Evolutionary conservation across 1,140 invertebrate genomes (phyloP).

Genomic region (Macrobrachium nipponense): DNA sequence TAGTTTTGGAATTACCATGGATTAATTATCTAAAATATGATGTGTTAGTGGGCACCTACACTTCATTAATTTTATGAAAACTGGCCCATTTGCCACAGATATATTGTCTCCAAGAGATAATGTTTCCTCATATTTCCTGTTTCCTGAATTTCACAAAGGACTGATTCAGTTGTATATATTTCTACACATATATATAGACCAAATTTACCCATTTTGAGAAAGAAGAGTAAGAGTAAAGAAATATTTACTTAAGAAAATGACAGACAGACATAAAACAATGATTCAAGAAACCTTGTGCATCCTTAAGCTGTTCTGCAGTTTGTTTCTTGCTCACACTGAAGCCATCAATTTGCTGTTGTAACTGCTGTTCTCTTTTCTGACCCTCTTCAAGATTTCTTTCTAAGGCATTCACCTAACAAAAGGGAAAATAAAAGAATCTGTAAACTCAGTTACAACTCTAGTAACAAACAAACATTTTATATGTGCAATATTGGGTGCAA

Average conservation of each 20-base stretch:
- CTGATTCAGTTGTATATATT: too few relatives aligned
- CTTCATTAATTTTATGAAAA: too few relatives aligned
- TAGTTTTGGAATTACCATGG: too few relatives aligned
- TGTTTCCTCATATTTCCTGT: too few relatives aligned
- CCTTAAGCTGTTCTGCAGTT: constrained; percentile 21
- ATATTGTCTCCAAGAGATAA: too few relatives aligned
- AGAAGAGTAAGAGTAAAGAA: neutral
- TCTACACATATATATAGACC: too few relatives aligned
- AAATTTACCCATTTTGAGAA: neutral
- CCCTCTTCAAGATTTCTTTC: neutral
- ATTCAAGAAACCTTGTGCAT: constrained; percentile 18
- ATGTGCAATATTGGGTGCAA: neutral
- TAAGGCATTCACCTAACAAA: neutral
- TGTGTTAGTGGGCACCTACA: too few relatives aligned
- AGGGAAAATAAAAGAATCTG: neutral
- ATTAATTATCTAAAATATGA: too few relatives aligned
- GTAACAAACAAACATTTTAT: neutral
- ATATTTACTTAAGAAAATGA: neutral
- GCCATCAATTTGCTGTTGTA: constrained; percentile 1
- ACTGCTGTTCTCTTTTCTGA: constrained; percentile 14
- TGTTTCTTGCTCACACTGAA: neutral
- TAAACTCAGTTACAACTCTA: neutral
- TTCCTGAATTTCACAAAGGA: too few relatives aligned
- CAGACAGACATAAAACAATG: neutral
- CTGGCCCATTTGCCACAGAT: too few relatives aligned